Conservation (phyloP, 2,797 vertebrate genomes). For the Pampus argenteus region DNA sequence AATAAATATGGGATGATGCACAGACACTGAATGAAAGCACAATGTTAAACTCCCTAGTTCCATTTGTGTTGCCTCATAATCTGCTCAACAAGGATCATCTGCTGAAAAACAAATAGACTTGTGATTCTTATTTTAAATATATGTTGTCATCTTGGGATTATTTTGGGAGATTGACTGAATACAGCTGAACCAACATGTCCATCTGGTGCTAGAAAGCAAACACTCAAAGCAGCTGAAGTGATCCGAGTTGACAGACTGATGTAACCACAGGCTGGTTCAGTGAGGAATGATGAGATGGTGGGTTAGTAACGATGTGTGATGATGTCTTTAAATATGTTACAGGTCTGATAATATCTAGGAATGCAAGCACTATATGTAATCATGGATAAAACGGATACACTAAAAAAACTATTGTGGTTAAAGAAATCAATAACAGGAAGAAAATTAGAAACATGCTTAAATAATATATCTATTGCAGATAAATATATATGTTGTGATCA, state of each 20-base stretch:
- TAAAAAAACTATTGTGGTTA: conserved; percentile 11
- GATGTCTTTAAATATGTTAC: not conserved
- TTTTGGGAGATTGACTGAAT: conserved; percentile 27
- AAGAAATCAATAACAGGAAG: conserved; percentile 33
- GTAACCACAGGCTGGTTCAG: conserved; percentile 42
- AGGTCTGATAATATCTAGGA: conserved; percentile 1
- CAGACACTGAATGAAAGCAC: not conserved
- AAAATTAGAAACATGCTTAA: conserved; percentile 24
- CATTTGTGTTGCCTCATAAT: conserved; percentile 11
- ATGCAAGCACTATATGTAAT: not conserved
- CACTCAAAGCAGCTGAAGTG: conserved; percentile 44
- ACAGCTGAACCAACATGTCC: conserved; percentile 44
- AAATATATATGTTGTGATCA: conserved; percentile 31
- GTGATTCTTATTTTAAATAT: conserved; percentile 18
- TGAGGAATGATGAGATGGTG: conserved; percentile 1
- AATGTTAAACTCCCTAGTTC: not conserved
- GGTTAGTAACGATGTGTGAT: not conserved
- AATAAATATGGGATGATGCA: not conserved
- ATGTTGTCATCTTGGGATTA: conserved; percentile 16
- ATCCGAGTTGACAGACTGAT: conserved; percentile 48
- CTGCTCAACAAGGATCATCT: conserved; percentile 17
- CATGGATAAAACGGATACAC: conserved; percentile 25
- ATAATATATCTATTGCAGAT: conserved; percentile 18
- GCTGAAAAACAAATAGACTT: conserved; percentile 19
- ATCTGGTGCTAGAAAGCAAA: conserved; percentile 49